Conservation (phyloP, 1,140 invertebrate genomes). For the Atta texana region DNA sequence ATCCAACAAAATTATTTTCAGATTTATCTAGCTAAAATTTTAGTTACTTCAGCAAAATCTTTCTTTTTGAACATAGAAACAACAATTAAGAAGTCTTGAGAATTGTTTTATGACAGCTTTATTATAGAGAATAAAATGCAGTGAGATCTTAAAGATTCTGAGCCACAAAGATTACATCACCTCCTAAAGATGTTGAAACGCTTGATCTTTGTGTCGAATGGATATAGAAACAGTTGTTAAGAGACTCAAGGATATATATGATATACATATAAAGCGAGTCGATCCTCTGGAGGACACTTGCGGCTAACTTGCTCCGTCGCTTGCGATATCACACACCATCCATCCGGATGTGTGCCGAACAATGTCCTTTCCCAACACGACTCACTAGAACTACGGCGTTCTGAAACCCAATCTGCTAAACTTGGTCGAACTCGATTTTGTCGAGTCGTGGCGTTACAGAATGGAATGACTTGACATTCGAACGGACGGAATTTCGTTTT, state of each 20-base stretch:
- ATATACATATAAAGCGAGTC: constrained; percentile 40
- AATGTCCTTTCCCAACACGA: neutral
- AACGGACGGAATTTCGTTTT: constrained; percentile 36
- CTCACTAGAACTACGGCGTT: constrained; percentile 23
- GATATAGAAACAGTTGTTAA: neutral
- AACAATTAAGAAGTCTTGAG: neutral
- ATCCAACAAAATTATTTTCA: no score
- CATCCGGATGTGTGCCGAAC: constrained; percentile 46
- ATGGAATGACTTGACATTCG: constrained; percentile 52
- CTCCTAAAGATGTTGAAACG: constrained; percentile 13
- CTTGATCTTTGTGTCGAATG: neutral
- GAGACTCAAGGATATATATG: constrained; percentile 18
- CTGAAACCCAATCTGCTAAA: constrained; percentile 53
- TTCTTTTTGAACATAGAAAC: neutral
- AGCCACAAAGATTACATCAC: neutral
- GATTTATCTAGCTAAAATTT: no score
- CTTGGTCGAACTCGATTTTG: constrained; percentile 60
- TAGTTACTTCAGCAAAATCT: no score
- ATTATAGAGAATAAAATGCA: neutral
- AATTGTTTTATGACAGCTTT: neutral
- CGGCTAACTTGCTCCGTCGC: constrained; percentile 26
- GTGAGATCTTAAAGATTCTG: neutral
- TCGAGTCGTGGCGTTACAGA: constrained; percentile 40
- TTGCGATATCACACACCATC: constrained; percentile 32
- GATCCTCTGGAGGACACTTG: constrained; percentile 11